Conservation (phyloP, 1,140 invertebrate species). For the Fopius arisanus region DNA sequence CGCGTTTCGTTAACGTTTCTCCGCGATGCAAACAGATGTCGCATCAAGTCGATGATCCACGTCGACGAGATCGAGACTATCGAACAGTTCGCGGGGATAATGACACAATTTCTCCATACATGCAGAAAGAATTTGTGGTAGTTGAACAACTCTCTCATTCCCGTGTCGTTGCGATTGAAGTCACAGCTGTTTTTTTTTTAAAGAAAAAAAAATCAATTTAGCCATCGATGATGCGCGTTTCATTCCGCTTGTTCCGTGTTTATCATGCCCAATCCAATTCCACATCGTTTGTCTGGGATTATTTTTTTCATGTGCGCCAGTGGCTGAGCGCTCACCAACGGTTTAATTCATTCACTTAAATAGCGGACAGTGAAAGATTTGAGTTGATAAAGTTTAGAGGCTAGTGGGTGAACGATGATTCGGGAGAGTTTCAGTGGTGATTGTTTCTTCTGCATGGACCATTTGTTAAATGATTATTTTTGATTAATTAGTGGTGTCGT, state of each 20-base stretch:
- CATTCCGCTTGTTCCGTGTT: background rate
- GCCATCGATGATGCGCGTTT: background rate
- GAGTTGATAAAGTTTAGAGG: background rate
- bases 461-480: background rate
- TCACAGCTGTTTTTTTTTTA: too few species aligned
- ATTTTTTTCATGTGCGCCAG: background rate
- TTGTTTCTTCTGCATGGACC: background rate
- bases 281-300: background rate
- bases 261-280: background rate
- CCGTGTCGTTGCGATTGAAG: background rate
- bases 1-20: too few species aligned
- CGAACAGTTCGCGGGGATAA: background rate
- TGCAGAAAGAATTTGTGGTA: background rate
- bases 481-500: too few species aligned
- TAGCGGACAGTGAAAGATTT: background rate
- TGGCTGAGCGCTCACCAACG: background rate
- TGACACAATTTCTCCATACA: background rate
- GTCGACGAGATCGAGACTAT: background rate
- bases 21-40: background rate
- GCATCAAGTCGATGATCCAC: background rate
- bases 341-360: background rate
- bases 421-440: background rate
- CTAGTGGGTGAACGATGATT: background rate
- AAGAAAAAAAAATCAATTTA: background rate
- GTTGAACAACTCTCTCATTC: constrained; percentile 7